These are phyloP conservation scores for Rhea pennata DNA, from an alignment of 2,113 vertebrate species.

Conservation along the genomic window DNA sequence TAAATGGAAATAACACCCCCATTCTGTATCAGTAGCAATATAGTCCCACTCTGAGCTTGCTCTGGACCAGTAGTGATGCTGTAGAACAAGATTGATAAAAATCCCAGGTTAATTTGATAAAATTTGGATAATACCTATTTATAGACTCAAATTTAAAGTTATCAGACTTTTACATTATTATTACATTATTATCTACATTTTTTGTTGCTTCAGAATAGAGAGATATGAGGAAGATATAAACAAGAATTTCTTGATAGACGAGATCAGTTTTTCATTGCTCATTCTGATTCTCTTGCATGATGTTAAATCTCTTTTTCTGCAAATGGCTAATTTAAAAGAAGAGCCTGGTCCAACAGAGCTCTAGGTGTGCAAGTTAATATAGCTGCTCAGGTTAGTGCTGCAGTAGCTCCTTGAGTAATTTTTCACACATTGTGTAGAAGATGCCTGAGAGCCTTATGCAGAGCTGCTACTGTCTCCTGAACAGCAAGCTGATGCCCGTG, in stretches of 20 bases:
- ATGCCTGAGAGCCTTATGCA: not conserved
- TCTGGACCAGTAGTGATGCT: not conserved
- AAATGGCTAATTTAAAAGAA: not conserved
- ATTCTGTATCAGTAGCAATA: not conserved
- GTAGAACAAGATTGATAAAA: not conserved
- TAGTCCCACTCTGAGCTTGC: not conserved
- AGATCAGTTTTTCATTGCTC: not conserved
- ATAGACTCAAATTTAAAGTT: not conserved
- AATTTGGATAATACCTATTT: not conserved
- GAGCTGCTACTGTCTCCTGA: not conserved
- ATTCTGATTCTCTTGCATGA: not conserved
- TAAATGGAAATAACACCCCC: not conserved
- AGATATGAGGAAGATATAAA: not conserved
- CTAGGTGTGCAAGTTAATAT: not conserved
- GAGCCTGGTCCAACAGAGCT: not conserved
- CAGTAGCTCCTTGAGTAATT: not conserved
- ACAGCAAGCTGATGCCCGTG: not conserved
- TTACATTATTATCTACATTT: not conserved
- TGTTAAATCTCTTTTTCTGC: not conserved
- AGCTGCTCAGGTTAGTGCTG: not conserved
- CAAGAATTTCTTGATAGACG: not conserved
- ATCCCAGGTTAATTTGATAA: not conserved
- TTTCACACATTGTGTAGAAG: not conserved
- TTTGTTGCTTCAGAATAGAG: not conserved
- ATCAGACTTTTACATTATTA: not conserved